These are phyloP conservation scores for Cephus pulcher DNA, from an alignment of 2,888 invertebrate species.

Conservation along the genomic window DNA sequence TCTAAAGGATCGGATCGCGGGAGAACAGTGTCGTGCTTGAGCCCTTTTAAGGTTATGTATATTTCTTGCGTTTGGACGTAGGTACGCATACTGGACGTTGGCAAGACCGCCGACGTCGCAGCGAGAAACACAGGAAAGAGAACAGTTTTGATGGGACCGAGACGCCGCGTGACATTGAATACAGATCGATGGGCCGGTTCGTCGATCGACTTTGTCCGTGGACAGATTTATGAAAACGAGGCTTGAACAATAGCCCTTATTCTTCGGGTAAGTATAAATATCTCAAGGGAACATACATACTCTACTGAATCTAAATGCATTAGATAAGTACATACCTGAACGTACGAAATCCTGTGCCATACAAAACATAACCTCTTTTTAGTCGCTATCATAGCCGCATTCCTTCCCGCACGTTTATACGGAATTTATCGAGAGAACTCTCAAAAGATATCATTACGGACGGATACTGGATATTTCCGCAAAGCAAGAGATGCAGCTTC, in stretches of 20 bases:
- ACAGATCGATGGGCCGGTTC: neutral
- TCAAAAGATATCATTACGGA: neutral
- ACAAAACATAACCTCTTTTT: neutral
- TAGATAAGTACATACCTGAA: neutral
- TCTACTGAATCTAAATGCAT: neutral
- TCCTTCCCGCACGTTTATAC: neutral
- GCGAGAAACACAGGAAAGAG: neutral
- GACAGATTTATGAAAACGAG: conserved; percentile 5
- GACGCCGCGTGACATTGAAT: neutral
- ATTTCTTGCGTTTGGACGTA: conserved; percentile 4
- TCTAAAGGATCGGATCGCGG: neutral
- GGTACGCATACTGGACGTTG: neutral
- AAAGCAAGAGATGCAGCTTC: neutral
- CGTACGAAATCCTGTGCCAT: neutral
- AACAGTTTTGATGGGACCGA: neutral
- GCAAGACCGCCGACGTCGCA: neutral
- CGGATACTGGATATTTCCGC: neutral
- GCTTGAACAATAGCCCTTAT: neutral
- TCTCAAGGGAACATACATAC: neutral
- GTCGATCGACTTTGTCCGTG: neutral
- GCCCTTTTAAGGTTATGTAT: conserved; percentile 2
- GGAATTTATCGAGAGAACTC: neutral
- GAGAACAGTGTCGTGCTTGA: neutral
- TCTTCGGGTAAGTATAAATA: neutral
- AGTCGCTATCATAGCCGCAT: neutral